Base-by-base conservation (phyloP, 1,140 invertebrate species). In the Drosophila varians region DNA sequence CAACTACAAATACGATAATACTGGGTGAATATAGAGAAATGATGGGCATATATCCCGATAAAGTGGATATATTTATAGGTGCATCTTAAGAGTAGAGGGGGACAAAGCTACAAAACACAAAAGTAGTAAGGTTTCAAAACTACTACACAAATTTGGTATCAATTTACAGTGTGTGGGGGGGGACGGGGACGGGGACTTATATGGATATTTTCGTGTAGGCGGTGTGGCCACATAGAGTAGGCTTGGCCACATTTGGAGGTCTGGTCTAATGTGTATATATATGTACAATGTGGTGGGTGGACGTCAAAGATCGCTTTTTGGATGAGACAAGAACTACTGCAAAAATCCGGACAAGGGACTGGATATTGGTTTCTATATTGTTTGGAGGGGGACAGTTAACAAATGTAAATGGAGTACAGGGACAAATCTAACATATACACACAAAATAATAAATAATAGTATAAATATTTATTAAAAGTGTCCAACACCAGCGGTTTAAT, bases 1-100 rank as follows among this genome's bases (percentile, higher is more conserved):
- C 84, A 88, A 87, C 77, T 87, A 90, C 79, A 74, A 82, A 78
- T 89, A 89, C 86, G 70, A 70, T 80, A 77, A 64, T 69, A 69
- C 72, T 84, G 70, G 53, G 72, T 72, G 74, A 49, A 45, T 47
- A 58, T 54, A 36, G 57, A 47, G 11, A 49, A 56, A 31, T 40
- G 38, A 45, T n/a, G 16, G 45, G 40, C 54, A 68, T 51, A 42
- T 31, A 1, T 31, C 6, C 9, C 1, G 7, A 31, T 7, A 21
- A 21, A 43, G n/a, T 70, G 12, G 52, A 14, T 5, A 1, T 6
- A 53, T 57, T 11, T 74, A 48, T 64, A 42, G 46, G 80, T 84
- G 80, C 66, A 65, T 28, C 78, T 82, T 82, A 82, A 2, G n/a
- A 21, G 25, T 62, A 60, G 34, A 48, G 34, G 23, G 46, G 54